Evolutionary conservation across 2,113 vertebrate species (phyloP).

Genomic region (Mungos mungo): DNA sequence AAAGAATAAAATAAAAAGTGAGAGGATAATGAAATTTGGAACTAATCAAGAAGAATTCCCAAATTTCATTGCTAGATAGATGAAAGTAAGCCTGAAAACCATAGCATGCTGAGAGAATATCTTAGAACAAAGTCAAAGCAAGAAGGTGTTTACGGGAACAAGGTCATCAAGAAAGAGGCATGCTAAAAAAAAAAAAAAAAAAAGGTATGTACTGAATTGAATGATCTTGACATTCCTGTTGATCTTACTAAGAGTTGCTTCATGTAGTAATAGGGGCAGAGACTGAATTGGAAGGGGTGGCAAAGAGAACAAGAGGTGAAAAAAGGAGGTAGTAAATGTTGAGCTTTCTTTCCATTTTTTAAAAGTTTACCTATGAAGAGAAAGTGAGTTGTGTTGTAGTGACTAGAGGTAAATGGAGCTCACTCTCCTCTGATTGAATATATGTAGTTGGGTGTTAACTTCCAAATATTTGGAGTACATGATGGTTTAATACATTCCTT

Average conservation of each 20-base stretch:
- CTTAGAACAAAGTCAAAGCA: not conserved
- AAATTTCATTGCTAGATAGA: not conserved
- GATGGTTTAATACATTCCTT: not conserved
- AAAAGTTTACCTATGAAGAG: not conserved
- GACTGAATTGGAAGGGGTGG: not conserved
- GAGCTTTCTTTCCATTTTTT: not conserved
- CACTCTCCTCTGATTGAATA: not conserved
- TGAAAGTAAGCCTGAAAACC: not conserved
- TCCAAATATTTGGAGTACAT: not conserved
- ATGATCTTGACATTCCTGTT: not conserved
- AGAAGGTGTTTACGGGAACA: not conserved
- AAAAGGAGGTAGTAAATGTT: not conserved
- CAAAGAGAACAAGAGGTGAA: not conserved
- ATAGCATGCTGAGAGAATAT: not conserved
- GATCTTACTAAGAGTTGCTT: not conserved
- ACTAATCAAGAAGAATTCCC: not conserved
- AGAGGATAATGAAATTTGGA: not conserved
- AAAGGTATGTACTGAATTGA: not conserved
- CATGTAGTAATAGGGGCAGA: not conserved
- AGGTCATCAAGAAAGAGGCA: not conserved
- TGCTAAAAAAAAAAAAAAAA: not conserved
- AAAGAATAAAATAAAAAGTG: not conserved
- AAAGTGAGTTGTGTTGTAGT: not conserved
- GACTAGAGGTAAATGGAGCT: not conserved
- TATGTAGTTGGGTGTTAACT: not conserved